Evolutionary conservation across 2,113 vertebrate species (phyloP).

Genomic region (Cryptomyrus ogoouensis): DNA sequence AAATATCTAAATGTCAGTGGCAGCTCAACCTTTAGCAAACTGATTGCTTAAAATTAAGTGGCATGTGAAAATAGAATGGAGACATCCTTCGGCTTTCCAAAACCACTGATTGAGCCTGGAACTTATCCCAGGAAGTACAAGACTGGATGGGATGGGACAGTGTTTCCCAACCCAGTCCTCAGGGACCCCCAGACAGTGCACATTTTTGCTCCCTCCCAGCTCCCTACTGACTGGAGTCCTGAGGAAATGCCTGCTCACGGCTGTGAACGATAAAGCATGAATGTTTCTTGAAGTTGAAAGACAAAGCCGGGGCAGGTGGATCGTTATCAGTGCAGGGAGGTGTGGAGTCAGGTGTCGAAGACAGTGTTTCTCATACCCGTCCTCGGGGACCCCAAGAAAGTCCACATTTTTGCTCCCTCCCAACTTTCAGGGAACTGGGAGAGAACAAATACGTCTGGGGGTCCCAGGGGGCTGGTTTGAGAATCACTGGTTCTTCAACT

Average conservation of each 20-base stretch:
- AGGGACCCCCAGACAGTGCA: neutral
- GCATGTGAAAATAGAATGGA: neutral
- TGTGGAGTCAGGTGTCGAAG: conserved; percentile 67
- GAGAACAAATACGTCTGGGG: no score
- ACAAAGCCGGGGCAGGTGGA: neutral
- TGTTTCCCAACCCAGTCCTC: neutral
- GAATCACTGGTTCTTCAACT: no score
- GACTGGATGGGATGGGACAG: neutral
- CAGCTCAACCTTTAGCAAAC: neutral
- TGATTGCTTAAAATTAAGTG: neutral
- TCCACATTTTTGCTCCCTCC: no score
- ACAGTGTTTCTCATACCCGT: no score
- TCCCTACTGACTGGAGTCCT: neutral
- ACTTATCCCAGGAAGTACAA: neutral
- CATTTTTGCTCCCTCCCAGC: neutral
- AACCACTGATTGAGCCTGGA: neutral
- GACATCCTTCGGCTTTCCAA: neutral
- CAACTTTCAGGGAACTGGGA: no score
- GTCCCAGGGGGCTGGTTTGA: no score
- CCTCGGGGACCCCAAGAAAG: no score
- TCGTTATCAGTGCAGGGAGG: conserved; percentile 64
- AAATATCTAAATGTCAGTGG: neutral
- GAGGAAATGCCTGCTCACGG: neutral
- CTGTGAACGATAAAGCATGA: neutral
- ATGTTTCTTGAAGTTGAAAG: no score